Evolutionary conservation across 2,113 vertebrate species (phyloP).

Genomic region (Plestiodon gilberti): DNA sequence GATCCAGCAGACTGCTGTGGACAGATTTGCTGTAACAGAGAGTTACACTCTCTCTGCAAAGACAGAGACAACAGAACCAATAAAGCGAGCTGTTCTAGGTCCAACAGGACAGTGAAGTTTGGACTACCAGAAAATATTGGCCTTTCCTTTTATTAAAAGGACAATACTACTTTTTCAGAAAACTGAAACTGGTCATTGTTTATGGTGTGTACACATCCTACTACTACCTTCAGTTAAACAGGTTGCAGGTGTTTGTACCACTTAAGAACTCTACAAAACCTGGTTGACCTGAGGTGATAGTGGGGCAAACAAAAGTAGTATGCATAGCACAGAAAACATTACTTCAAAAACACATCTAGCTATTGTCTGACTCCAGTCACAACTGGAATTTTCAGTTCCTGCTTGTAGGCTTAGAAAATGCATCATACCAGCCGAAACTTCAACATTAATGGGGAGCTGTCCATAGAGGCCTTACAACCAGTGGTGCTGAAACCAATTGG

Average conservation of each 20-base stretch:
- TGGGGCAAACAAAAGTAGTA: background rate
- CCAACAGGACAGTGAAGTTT: background rate
- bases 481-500: background rate
- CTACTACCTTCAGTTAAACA: background rate
- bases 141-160: background rate
- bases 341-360: background rate
- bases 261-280: background rate
- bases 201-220: background rate
- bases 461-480: background rate
- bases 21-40: no score
- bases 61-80: background rate
- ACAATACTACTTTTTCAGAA: no score
- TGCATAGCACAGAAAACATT: background rate
- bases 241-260: background rate
- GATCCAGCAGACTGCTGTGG: background rate
- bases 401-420: no score
- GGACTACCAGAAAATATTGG: no score
- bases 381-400: background rate
- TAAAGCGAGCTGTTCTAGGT: background rate
- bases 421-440: background rate
- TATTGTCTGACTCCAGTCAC: background rate
- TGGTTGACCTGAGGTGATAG: background rate
- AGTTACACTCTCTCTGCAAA: background rate
- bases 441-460: background rate
- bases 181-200: background rate